These are phyloP conservation scores for Drosophila busckii DNA, from an alignment of 1,140 invertebrate genomes.

Conservation along the genomic window DNA sequence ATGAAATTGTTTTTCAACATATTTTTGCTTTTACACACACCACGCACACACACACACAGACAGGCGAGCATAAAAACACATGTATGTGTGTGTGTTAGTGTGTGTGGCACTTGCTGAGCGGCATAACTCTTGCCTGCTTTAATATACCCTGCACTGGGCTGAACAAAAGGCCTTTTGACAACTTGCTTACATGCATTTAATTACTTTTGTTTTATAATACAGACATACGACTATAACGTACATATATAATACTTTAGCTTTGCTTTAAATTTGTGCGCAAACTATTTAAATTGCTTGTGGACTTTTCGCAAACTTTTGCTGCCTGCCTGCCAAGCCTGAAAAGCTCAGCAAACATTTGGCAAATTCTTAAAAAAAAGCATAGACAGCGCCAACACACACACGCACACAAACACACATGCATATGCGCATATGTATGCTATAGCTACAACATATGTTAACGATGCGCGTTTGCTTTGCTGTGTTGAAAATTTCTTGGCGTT, in stretches of 20 bases:
- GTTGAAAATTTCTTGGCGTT: slow-evolving; percentile 21
- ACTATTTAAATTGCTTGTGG: no score
- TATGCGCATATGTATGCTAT: slow-evolving; percentile 14
- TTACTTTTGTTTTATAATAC: no score
- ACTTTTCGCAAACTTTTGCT: no score
- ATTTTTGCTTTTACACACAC: slow-evolving; percentile 7
- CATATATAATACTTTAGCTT: neutral
- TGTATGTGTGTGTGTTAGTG: neutral
- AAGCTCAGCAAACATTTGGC: slow-evolving; percentile 59
- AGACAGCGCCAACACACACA: slow-evolving; percentile 11
- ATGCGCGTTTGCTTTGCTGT: slow-evolving; percentile 46
- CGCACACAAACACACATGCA: neutral
- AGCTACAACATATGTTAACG: slow-evolving; percentile 61
- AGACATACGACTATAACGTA: no score
- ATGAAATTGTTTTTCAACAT: slow-evolving; percentile 37
- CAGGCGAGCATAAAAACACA: slow-evolving; percentile 19
- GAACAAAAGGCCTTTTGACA: no score
- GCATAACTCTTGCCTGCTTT: no score
- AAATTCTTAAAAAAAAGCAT: slow-evolving; percentile 61
- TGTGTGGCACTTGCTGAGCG: no score
- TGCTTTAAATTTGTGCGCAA: slow-evolving; percentile 26
- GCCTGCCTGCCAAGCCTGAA: no score
- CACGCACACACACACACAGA: no score
- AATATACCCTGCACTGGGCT: no score
- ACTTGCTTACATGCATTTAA: no score